Evolutionary conservation across 2,113 vertebrate species (phyloP).

Genomic region (Kryptolebias marmoratus): DNA sequence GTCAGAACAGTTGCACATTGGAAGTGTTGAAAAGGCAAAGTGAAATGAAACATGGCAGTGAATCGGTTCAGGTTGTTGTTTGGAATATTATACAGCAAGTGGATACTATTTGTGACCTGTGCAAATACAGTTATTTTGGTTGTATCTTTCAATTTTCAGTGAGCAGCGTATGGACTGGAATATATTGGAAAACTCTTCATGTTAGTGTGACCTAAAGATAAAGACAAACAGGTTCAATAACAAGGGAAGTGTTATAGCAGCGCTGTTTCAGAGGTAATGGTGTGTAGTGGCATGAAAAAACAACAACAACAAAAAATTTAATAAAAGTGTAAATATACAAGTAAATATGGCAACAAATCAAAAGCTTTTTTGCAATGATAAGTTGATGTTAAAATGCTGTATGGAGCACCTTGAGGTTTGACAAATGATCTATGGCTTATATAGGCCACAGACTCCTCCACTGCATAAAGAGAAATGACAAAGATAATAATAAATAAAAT

Average conservation of each 20-base stretch:
- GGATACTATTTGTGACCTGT: too few species aligned
- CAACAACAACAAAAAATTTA: too few species aligned
- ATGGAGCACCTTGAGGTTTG: constrained; percentile 15
- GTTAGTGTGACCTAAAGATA: too few species aligned
- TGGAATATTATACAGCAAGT: background rate
- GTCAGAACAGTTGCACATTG: background rate
- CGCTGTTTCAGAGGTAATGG: background rate
- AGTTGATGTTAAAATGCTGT: constrained; percentile 41
- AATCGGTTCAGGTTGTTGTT: too few species aligned
- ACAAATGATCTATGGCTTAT: constrained; percentile 42
- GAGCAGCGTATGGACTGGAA: too few species aligned
- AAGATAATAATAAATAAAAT: constrained; percentile 48
- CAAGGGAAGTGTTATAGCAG: background rate
- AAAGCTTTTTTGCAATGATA: background rate
- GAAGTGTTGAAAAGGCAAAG: too few species aligned
- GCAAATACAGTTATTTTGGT: too few species aligned
- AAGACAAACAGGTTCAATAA: too few species aligned
- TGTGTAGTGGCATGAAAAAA: background rate
- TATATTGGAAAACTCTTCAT: too few species aligned
- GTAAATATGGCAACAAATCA: background rate
- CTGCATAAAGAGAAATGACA: constrained; percentile 61
- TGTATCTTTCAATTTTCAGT: too few species aligned
- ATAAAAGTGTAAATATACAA: too few species aligned
- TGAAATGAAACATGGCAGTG: background rate
- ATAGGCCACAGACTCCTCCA: constrained; percentile 43